Base-by-base conservation (phyloP, 2,888 invertebrate genomes). In the Phrixothrix hirtus region DNA sequence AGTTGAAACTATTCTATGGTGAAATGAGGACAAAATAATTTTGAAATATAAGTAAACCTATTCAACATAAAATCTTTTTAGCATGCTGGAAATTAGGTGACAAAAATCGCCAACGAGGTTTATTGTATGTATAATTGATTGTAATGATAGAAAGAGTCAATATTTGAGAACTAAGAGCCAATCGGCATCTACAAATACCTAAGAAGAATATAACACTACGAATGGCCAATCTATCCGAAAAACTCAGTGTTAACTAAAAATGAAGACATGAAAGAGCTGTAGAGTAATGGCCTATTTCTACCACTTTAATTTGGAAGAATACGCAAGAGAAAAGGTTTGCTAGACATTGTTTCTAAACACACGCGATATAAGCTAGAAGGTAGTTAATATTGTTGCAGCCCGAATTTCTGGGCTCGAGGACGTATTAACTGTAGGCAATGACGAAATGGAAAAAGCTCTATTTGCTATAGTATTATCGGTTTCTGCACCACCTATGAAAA, bases 301-400 rank as follows among this genome's bases (percentile, higher is more conserved):
- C 16, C 13, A 32, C 10, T 14, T 25, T 14, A 16, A 17, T 30
- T 11, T 13, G 12, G 42, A 31, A 21, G 12, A 31, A 2, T 7
- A n/a, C 12, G 14, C 10, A 9, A 32, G 32, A 34, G 32, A 43
- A 43, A 17, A 42, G 2, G 42, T 42, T 21, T 43, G 25, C 21
- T 34, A 43, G 10, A 32, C 32, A 7, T 25, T 29, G 14, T 32
- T 12, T 25, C n/a, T 42, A 25, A 42, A 42, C 11, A 42, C 31
- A 10, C 32, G 21, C 14, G 2, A 2, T 30, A n/a, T n/a, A n/a
- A n/a, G 41, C 12, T 35, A 44, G 11, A 7, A 14, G 12, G 37
- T 37, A 10, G 25, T 37, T 2, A 37, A 37, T n/a, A 11, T 21
- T 25, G 4, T 3, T 37, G 7, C 12, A 3, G n/a, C n/a, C 7